Evolutionary conservation across 2,888 invertebrate species (phyloP).

Genomic region (Hartigia nigra): DNA sequence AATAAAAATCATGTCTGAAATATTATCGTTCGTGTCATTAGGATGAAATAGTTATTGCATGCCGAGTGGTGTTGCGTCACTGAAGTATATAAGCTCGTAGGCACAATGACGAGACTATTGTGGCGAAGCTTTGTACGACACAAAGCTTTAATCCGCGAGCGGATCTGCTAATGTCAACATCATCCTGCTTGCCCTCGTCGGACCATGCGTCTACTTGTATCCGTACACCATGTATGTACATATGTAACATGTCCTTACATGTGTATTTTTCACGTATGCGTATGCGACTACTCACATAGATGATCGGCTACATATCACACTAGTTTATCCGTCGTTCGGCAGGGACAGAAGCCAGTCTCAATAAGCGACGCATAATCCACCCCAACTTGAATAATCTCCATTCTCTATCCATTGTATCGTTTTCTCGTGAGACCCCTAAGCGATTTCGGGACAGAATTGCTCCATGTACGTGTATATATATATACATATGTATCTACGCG

Average conservation of each 20-base stretch:
- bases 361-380: conserved; percentile 57
- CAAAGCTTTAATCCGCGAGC: conserved; percentile 64
- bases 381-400: conserved; percentile 58
- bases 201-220: conserved; percentile 2
- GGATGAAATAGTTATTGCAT: conserved; percentile 49
- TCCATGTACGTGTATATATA: conserved; percentile 29
- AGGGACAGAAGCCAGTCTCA: conserved; percentile 35
- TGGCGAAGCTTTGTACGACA: conserved; percentile 53
- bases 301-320: neutral
- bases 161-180: conserved; percentile 64
- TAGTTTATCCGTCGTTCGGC: conserved; percentile 5
- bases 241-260: conserved; percentile 10
- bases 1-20: neutral
- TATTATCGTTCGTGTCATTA: neutral
- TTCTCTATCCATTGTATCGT: conserved; percentile 52
- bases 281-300: neutral
- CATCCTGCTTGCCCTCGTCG: conserved; percentile 40
- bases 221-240: conserved; percentile 10
- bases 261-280: conserved; percentile 11
- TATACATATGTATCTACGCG: conserved; percentile 26
- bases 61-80: conserved; percentile 36
- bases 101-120: conserved; percentile 53
- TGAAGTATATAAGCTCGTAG: conserved; percentile 47
- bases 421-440: conserved; percentile 42
- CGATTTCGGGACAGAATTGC: conserved; percentile 41